Base-by-base conservation (phyloP, 2,797 vertebrate species). In the Microhierax caerulescens region DNA sequence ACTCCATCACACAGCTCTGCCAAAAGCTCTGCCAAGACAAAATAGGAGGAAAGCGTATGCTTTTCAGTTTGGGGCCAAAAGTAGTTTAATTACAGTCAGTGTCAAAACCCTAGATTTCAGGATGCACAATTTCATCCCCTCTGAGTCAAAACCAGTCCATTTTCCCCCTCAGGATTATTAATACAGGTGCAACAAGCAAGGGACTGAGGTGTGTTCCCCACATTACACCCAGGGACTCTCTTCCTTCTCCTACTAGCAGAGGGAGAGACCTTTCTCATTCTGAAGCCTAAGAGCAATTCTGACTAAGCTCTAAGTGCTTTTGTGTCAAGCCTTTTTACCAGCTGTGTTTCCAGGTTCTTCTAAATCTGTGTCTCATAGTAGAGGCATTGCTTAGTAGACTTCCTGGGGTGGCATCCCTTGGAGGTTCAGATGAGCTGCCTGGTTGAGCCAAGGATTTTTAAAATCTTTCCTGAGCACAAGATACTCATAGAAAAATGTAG, bases 291-390 rank as follows among this genome's bases (percentile, higher is more conserved):
- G 12, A 91, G 36, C 7, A 67, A 39, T 85, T 94, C 98, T 97
- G 98, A 98, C 98, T 98, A 41, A 99, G 63, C 50, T 98, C 97
- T 78, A 57, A 98, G 74, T 54, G 98, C 98, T 94, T 98, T 99
- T 98, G 98, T 99, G 95, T 98, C 98, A 92, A 98, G 98, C 47
- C 98, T 98, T 22, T 22, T 99, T 98, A 50, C 98, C 99, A 97
- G 96, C 96, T 43, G 92, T 99, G 98, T 95, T 98, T 99, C 98
- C 98, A 99, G 37, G 98, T 98, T 56, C 98, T 98, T 45, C 98
- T 56, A 94, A 99, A 98, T 82, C 93, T 89, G 4, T 98, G 98
- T 88, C 98, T 98, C 98, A 98, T 98, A 11, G 96, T 97, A 91
- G 69, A 56, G 60, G 67, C 24, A 30, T n/a, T 79, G 34, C 53